Evolutionary conservation across 2,888 invertebrate species (phyloP).

Genomic region (Oligia latruncula): DNA sequence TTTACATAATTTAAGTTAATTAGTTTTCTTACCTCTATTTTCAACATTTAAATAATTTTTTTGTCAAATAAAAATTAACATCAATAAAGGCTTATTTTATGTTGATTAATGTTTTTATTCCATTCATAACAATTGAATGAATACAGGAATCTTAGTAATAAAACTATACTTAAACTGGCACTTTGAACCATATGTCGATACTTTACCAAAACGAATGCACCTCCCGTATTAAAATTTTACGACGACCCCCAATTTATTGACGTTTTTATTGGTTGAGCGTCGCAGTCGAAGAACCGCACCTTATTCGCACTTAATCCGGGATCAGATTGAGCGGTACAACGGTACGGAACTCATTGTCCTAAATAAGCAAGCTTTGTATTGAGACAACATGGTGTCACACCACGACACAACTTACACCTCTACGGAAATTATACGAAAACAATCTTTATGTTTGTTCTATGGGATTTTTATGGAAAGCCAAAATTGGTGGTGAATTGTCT

Average conservation of each 20-base stretch:
- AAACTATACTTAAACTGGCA: conserved; percentile 6
- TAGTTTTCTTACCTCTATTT: no score
- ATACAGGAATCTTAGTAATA: neutral
- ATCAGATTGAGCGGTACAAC: conserved; percentile 71
- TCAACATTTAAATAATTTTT: no score
- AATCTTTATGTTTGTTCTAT: conserved; percentile 60
- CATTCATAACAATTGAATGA: neutral
- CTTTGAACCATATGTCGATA: conserved; percentile 18
- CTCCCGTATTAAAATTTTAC: conserved; percentile 20
- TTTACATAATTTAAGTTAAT: no score
- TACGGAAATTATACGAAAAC: conserved; percentile 70
- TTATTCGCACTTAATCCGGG: conserved; percentile 60
- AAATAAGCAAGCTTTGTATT: conserved; percentile 71
- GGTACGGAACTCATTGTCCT: conserved; percentile 67
- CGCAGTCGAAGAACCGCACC: conserved; percentile 52
- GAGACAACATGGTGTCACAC: conserved; percentile 62
- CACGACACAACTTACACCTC: conserved; percentile 32
- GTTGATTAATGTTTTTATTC: neutral
- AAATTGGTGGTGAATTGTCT: conserved; percentile 29
- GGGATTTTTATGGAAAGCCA: conserved; percentile 61
- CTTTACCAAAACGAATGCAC: conserved; percentile 32
- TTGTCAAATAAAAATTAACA: neutral
- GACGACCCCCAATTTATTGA: conserved; percentile 30
- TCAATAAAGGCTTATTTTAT: neutral
- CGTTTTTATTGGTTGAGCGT: conserved; percentile 39